Evolutionary conservation across 2,797 vertebrate genomes (phyloP).

Genomic region (Chloroceryle inda): DNA sequence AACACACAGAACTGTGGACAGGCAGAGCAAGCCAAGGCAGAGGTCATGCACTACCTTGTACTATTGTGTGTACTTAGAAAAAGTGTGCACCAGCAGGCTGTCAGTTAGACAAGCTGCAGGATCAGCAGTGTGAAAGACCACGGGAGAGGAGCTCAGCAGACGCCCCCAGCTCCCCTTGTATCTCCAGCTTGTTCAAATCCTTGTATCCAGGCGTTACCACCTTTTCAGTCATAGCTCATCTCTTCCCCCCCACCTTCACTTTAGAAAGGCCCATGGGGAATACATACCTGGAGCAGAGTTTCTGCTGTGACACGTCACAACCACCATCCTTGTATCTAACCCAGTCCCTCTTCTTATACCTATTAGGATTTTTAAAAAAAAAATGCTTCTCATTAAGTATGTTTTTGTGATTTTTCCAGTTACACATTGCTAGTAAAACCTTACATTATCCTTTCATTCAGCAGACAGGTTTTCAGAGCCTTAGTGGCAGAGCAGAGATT

Average conservation of each 20-base stretch:
- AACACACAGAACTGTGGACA: background rate
- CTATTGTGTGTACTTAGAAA: background rate
- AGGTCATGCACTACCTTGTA: background rate
- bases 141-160: background rate
- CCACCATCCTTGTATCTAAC: background rate
- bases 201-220: background rate
- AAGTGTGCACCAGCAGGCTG: no score
- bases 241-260: background rate
- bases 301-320: background rate
- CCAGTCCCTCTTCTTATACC: background rate
- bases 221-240: background rate
- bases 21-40: background rate
- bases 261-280: background rate
- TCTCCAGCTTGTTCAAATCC: background rate
- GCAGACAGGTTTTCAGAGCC: background rate
- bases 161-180: background rate
- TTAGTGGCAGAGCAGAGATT: background rate
- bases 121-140: background rate
- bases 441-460: conserved; percentile 8
- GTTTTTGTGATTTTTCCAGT: background rate
- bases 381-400: background rate
- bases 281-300: background rate
- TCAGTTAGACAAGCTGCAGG: background rate
- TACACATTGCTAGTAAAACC: background rate
- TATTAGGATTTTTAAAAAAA: no score